These are phyloP conservation scores for Craterocephalus amniculus DNA, from an alignment of 2,797 vertebrate species.

Conservation along the genomic window DNA sequence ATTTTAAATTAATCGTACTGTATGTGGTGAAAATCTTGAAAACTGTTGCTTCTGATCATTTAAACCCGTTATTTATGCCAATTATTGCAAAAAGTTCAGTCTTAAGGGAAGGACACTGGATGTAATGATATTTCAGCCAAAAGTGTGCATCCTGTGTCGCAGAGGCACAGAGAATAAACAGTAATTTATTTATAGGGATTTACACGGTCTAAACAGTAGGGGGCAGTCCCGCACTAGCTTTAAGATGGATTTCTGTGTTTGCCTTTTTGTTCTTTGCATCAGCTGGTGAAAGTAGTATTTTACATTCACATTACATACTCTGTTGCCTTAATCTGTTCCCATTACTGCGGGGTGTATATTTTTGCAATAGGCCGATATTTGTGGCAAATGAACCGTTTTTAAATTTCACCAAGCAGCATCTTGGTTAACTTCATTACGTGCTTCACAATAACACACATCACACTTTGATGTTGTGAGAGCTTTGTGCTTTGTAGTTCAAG, in stretches of 20 bases:
- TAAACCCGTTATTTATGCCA: slow-evolving; percentile 16
- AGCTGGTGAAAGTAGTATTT: slow-evolving; percentile 22
- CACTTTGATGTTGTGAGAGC: slow-evolving; percentile 18
- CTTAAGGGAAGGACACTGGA: slow-evolving; percentile 13
- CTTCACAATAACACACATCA: slow-evolving; percentile 3
- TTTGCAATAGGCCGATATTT: slow-evolving; percentile 29
- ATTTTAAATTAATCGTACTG: slow-evolving; percentile 12
- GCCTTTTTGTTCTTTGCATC: slow-evolving; percentile 34
- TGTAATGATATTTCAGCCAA: slow-evolving; percentile 32
- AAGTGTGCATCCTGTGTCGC: not conserved
- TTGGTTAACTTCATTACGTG: slow-evolving; percentile 21
- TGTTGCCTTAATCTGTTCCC: slow-evolving; percentile 67
- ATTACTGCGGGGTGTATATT: slow-evolving; percentile 31
- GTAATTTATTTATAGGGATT: slow-evolving; percentile 27
- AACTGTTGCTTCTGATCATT: slow-evolving; percentile 31
- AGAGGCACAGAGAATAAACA: not conserved
- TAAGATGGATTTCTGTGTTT: slow-evolving; percentile 6
- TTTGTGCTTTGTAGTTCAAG: slow-evolving; percentile 24
- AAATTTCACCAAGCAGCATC: slow-evolving; percentile 8
- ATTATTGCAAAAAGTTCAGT: slow-evolving; percentile 12
- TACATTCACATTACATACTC: slow-evolving; percentile 40
- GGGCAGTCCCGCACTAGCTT: slow-evolving; percentile 43
- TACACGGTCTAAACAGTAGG: slow-evolving; percentile 40
- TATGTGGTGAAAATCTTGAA: slow-evolving; percentile 1
- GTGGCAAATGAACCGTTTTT: slow-evolving; percentile 26